These are phyloP conservation scores for Volucella zonaria DNA, from an alignment of 2,888 invertebrate species.

Conservation along the genomic window DNA sequence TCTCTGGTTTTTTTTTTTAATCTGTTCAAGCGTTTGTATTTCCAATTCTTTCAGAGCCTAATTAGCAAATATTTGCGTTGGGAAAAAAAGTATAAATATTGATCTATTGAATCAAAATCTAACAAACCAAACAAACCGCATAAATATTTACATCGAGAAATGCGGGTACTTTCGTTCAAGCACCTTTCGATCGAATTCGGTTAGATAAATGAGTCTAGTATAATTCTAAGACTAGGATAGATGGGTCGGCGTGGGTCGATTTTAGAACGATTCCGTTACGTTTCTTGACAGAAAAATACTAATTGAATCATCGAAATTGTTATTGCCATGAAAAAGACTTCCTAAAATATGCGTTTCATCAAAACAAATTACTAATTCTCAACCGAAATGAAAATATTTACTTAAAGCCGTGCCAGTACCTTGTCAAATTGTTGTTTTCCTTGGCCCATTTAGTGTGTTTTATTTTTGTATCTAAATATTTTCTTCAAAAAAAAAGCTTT, in stretches of 20 bases:
- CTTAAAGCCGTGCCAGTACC: neutral
- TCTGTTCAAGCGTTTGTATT: neutral
- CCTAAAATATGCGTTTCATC: too few relatives aligned
- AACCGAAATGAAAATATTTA: neutral
- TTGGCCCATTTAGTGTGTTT: conserved; percentile 22
- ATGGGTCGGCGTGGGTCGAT: too few relatives aligned
- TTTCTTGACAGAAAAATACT: too few relatives aligned
- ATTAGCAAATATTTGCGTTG: conserved; percentile 10
- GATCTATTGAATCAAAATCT: neutral
- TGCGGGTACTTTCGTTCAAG: too few relatives aligned
- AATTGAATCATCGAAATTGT: too few relatives aligned
- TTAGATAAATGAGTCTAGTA: too few relatives aligned
- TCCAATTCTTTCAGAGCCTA: neutral
- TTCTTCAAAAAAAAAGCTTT: neutral
- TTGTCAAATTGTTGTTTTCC: neutral
- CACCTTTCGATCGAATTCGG: too few relatives aligned
- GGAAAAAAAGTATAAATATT: conserved; percentile 12
- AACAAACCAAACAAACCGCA: neutral
- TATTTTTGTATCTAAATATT: conserved; percentile 1
- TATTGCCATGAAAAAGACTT: too few relatives aligned
- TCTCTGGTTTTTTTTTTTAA: neutral
- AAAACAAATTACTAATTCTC: too few relatives aligned
- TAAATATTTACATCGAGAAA: neutral
- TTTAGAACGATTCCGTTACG: too few relatives aligned
- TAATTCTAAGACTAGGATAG: too few relatives aligned